phyloP scores from a whole-genome alignment of 1,140 invertebrate species.

The Leptinotarsa lineolata region DNA sequence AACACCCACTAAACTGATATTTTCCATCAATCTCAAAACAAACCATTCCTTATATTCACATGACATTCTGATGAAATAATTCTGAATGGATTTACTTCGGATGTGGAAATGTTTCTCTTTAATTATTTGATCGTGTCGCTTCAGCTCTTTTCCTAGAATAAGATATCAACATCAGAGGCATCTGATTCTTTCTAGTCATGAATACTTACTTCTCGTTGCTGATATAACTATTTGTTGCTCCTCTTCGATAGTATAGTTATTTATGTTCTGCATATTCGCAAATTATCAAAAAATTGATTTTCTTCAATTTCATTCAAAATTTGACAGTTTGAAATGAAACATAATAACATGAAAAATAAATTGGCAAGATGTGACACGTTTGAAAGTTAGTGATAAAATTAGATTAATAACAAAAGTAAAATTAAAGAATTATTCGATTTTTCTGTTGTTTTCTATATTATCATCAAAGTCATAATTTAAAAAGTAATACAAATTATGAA shows the following conservation, averaged over 20 bases:
- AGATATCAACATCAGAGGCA: background rate
- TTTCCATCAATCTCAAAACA: conserved; percentile 7
- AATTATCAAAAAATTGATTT: background rate
- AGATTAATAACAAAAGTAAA: too few relatives aligned
- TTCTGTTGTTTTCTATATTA: too few relatives aligned
- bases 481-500: too few relatives aligned
- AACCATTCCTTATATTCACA: background rate
- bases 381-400: too few relatives aligned
- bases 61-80: conserved; percentile 14
- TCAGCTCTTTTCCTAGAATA: conserved; percentile 2
- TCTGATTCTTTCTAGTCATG: background rate
- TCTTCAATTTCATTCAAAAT: too few relatives aligned
- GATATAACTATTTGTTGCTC: background rate
- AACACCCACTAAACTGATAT: background rate
- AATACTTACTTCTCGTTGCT: background rate
- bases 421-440: too few relatives aligned
- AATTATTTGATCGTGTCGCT: background rate
- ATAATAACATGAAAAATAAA: too few relatives aligned
- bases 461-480: too few relatives aligned
- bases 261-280: background rate
- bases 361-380: too few relatives aligned
- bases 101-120: conserved; percentile 12
- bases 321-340: too few relatives aligned
- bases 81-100: background rate
- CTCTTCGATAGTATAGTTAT: conserved; percentile 3